Base-by-base conservation (phyloP, 2,797 vertebrate species). In the Oryzias sinensis region DNA sequence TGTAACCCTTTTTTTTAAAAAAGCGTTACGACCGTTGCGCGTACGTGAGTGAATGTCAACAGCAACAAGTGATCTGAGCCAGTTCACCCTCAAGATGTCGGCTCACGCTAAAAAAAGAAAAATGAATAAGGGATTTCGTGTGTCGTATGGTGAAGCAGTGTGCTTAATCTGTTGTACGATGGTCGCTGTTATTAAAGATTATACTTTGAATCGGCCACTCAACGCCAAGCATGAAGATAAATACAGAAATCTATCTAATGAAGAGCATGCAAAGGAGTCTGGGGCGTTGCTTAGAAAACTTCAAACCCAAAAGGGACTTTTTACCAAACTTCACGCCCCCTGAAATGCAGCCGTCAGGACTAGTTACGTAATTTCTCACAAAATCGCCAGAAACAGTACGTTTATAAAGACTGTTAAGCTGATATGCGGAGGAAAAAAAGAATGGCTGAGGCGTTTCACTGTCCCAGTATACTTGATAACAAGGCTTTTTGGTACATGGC, bases 241-340 rank as follows among this genome's bases (percentile, higher is more conserved):
- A 59, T 37, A 37, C 49, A 45, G 14, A 1, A 51, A 52, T 4
- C 9, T 52, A 17, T 37, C 27, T 24, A 27, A 60, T 33, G 9
- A 20, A 2, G 49, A 46, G 1, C 0, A 2, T 5, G 13, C 16
- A 2, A 13, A 4, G 14, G 6, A 42, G 15, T 27, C 25, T 5
- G 53, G 17, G 6, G 11, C 16, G 5, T 41, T 52, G 49, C 9
- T 37, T 18, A 29, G 8, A 13, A 51, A 20, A 14, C 29, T 40
- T 17, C 49, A 51, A 18, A 51, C 9, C n/a, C 49, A 51, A 40
- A 17, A 40, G 20, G n/a, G n/a, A 40, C 29, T 51, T 51, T 51
- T 51, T 25, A 49, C 5, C 11, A n/a, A 43, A 43, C 42, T 43
- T 43, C 14, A 15, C 42, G n/a, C 42, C 1, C 14, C 14, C 42